Evolutionary conservation across 2,797 vertebrate species (phyloP).

Genomic region (Oryzias dopingdopingensis): DNA sequence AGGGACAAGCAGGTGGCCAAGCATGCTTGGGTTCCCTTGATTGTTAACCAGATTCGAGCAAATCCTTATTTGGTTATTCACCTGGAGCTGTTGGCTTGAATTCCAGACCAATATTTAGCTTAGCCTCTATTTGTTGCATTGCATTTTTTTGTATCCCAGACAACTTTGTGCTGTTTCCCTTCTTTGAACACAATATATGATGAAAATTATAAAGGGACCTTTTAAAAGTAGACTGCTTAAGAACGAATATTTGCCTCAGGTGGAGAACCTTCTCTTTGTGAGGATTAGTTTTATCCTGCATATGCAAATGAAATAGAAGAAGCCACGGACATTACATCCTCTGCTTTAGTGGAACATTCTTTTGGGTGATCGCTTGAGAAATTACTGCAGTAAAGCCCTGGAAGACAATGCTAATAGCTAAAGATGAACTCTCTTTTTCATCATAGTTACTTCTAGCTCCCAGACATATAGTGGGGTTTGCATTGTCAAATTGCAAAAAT

Average conservation of each 20-base stretch:
- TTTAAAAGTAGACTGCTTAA: constrained; percentile 60
- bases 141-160: constrained; percentile 40
- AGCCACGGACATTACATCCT: constrained; percentile 43
- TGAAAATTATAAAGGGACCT: constrained; percentile 59
- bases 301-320: constrained; percentile 74
- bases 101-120: constrained; percentile 47
- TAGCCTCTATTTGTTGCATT: constrained; percentile 43
- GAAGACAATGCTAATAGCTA: constrained; percentile 60
- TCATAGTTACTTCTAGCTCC: constrained; percentile 48
- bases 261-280: constrained; percentile 64
- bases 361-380: constrained; percentile 58
- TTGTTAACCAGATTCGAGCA: constrained; percentile 58
- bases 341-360: constrained; percentile 47
- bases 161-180: constrained; percentile 48
- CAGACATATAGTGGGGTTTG: constrained; percentile 31
- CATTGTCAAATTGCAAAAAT: constrained; percentile 45
- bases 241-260: constrained; percentile 57
- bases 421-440: constrained; percentile 60
- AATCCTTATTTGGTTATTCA: constrained; percentile 66
- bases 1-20: constrained; percentile 46
- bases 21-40: constrained; percentile 35
- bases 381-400: constrained; percentile 43
- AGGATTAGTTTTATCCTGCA: constrained; percentile 69
- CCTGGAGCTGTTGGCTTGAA: constrained; percentile 57
- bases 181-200: constrained; percentile 40